A percentile compares a stretch with the other conserved stretches of the same genome.
Conservation (phyloP, 2,113 vertebrate genomes). For the human region DNA sequence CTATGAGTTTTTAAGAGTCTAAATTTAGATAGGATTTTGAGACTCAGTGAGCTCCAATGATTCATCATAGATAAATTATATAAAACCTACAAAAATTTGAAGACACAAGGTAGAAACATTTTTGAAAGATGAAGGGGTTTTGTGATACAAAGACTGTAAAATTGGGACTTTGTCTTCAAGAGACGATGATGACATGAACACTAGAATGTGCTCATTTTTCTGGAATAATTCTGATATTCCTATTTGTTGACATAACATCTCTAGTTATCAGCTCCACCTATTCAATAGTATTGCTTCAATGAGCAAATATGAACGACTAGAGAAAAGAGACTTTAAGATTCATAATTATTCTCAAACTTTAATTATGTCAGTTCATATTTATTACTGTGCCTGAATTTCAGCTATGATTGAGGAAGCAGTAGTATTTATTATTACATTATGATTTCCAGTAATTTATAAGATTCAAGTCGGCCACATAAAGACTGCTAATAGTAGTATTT, state of each 20-base stretch:
- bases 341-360: slow-evolving; percentile 39
- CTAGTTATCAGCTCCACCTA: not conserved
- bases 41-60: not conserved
- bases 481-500: slow-evolving; percentile 42
- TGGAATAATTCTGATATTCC: not conserved
- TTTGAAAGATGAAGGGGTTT: not conserved
- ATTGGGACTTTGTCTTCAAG: not conserved
- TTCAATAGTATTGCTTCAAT: not conserved
- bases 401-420: not conserved
- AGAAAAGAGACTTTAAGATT: not conserved
- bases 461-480: slow-evolving; percentile 37
- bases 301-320: not conserved
- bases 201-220: not conserved
- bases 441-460: slow-evolving; percentile 33
- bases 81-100: not conserved
- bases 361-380: slow-evolving; percentile 42
- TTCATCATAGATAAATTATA: not conserved
- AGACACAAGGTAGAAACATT: not conserved
- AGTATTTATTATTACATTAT: slow-evolving; percentile 15
- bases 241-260: not conserved
- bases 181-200: not conserved
- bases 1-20: not conserved
- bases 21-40: not conserved
- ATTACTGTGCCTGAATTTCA: slow-evolving; percentile 35
- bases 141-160: not conserved